Base-by-base conservation (phyloP, 1,140 invertebrate genomes). In the Brachionus rubens region DNA sequence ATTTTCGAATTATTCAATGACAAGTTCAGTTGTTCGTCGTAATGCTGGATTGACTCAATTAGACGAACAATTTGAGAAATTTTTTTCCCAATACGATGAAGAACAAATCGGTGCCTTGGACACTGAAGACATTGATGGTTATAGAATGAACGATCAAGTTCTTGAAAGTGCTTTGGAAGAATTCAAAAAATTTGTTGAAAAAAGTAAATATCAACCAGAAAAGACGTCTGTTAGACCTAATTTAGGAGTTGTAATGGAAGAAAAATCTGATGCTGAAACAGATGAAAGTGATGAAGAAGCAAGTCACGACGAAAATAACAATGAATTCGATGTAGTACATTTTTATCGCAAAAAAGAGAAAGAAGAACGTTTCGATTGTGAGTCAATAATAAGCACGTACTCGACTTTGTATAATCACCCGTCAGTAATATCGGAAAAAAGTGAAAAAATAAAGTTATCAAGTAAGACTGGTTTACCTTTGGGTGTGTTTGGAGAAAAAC, bases 1-100 rank as follows among this genome's bases (percentile, higher is more conserved):
- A 16, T 96, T 96, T 83, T 96, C 94, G 0, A 90, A 92, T 80
- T 97, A 96, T 83, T 96, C 94, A 0, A 92, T 97, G 89, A 91
- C 91, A 0, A 95, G 92, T 50, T 94, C 92, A 80, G 90, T 95
- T 0, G 91, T 97, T 3, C 87, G 87, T 75, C 88, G 94, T 78
- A 96, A 94, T 84, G 88, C 93, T 72, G 90, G 91, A 56, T 85
- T 96, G 0, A 88, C 89, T 0, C 81, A 93, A 30, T 82, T 98
- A 0, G 95, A 98, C 87, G 90, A 94, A 80, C 88, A 89, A 80
- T 97, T 98, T 87, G 94, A 98, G 86, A 89, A 90, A 84, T 92
- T 93, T 52, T 77, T 54, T 85, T 89, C 89, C 19, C 88, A 88
- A 76, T 97, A 97, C 81, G 91, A 94, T 81, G 93, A 96, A 77